Evolutionary conservation across 2,113 vertebrate genomes (phyloP).

Genomic region (Chlamydotis undulata): DNA sequence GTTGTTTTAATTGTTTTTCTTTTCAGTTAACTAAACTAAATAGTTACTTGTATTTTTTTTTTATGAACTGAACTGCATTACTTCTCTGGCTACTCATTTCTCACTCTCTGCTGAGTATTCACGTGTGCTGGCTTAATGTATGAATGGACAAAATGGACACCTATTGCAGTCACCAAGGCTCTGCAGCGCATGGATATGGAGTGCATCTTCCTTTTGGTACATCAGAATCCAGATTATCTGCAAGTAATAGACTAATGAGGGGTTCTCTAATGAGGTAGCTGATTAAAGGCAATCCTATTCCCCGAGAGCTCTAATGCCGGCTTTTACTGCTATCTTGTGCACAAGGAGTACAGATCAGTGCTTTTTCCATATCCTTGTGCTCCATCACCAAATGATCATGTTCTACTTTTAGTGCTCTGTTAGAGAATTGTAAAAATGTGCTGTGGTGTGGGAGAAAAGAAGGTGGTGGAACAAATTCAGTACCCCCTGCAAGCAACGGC

Average conservation of each 20-base stretch:
- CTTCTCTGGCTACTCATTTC: background rate
- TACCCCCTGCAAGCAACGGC: background rate
- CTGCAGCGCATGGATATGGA: background rate
- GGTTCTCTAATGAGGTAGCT: background rate
- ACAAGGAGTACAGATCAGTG: background rate
- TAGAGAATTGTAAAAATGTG: background rate
- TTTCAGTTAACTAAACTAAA: background rate
- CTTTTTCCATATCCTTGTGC: background rate
- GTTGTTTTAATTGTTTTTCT: background rate
- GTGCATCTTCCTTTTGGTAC: background rate
- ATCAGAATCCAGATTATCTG: slow-evolving; percentile 19
- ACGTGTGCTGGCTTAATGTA: background rate
- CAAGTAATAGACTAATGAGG: background rate
- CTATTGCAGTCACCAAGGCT: background rate
- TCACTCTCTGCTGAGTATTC: background rate
- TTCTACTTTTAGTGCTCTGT: background rate
- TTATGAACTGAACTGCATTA: background rate
- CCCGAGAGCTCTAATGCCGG: background rate
- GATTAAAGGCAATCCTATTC: slow-evolving; percentile 15
- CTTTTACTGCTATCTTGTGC: background rate
- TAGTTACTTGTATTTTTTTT: background rate
- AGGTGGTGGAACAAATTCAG: background rate
- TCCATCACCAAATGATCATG: background rate
- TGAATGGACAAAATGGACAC: background rate
- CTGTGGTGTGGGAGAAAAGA: background rate